These are phyloP conservation scores for Crepidodera aurea DNA, from an alignment of 2,888 invertebrate species.

Conservation along the genomic window DNA sequence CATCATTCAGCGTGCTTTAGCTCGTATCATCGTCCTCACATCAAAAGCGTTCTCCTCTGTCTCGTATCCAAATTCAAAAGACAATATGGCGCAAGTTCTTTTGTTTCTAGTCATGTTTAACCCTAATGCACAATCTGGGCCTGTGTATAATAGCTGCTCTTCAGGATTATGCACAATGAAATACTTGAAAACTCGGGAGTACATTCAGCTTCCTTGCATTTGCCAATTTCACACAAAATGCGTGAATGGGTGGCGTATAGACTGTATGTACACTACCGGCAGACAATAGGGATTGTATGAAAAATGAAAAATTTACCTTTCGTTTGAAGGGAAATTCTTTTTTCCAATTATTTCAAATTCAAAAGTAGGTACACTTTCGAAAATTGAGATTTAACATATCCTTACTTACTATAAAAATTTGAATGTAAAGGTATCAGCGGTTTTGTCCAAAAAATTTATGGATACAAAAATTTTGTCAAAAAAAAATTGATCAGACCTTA, in stretches of 20 bases:
- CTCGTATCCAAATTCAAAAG: conserved; percentile 41
- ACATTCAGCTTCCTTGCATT: conserved; percentile 36
- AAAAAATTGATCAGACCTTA: too few species aligned
- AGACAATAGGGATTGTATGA: conserved; percentile 52
- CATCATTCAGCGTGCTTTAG: conserved; percentile 23
- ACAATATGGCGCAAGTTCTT: conserved; percentile 52
- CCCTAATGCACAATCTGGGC: conserved; percentile 51
- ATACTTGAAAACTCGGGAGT: conserved; percentile 38
- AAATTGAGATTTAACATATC: not conserved
- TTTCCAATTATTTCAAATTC: conserved; percentile 4
- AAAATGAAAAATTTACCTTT: conserved; percentile 49
- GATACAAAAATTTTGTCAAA: too few species aligned
- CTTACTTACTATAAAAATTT: not conserved
- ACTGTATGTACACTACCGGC: conserved; percentile 43
- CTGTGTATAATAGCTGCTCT: conserved; percentile 39
- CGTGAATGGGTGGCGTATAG: conserved; percentile 51
- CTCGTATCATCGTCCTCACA: conserved; percentile 27
- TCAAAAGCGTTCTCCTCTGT: conserved; percentile 30
- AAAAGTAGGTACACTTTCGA: not conserved
- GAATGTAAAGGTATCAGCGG: too few species aligned
- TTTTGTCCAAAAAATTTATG: too few species aligned
- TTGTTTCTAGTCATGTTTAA: conserved; percentile 53
- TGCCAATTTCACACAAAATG: conserved; percentile 54
- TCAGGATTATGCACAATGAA: conserved; percentile 37
- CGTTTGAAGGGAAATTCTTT: conserved; percentile 12